Evolutionary conservation across 2,888 invertebrate species (phyloP).

Genomic region (Suillia variegata): DNA sequence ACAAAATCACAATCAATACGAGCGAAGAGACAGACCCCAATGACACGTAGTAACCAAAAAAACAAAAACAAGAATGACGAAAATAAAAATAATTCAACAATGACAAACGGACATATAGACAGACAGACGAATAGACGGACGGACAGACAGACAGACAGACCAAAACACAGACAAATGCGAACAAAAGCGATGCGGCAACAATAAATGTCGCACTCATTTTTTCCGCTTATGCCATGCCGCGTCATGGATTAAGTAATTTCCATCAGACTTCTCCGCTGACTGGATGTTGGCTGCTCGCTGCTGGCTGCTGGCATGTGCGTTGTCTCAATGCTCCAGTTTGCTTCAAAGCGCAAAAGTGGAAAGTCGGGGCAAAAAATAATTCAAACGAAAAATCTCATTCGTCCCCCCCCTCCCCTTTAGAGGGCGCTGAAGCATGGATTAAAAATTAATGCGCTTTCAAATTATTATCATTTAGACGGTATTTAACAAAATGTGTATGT

Average conservation of each 20-base stretch:
- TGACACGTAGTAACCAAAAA: no score
- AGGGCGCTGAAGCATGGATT: conserved; percentile 9
- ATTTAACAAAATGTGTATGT: background rate
- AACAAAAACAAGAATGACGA: background rate
- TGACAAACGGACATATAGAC: no score
- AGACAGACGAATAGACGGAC: no score
- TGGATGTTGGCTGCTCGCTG: no score
- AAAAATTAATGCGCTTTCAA: conserved; percentile 17
- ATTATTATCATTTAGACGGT: conserved; percentile 15
- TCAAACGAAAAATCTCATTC: background rate
- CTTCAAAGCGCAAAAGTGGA: no score
- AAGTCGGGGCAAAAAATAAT: conserved; percentile 16
- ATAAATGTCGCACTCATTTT: conserved; percentile 6
- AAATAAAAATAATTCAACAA: conserved; percentile 8
- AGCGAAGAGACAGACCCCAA: background rate
- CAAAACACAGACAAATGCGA: no score
- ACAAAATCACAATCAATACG: conserved; percentile 8
- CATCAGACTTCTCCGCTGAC: conserved; percentile 9
- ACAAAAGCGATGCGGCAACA: conserved; percentile 1
- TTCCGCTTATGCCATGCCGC: conserved; percentile 7
- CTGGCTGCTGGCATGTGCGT: no score
- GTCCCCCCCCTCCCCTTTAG: background rate
- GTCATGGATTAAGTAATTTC: conserved; percentile 24
- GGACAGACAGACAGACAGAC: no score
- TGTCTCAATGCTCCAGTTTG: no score